Evolutionary conservation across 1,140 invertebrate genomes (phyloP), one percentile per base, ranked within the genome.

Genomic region (Hermetia illucens): DNA sequence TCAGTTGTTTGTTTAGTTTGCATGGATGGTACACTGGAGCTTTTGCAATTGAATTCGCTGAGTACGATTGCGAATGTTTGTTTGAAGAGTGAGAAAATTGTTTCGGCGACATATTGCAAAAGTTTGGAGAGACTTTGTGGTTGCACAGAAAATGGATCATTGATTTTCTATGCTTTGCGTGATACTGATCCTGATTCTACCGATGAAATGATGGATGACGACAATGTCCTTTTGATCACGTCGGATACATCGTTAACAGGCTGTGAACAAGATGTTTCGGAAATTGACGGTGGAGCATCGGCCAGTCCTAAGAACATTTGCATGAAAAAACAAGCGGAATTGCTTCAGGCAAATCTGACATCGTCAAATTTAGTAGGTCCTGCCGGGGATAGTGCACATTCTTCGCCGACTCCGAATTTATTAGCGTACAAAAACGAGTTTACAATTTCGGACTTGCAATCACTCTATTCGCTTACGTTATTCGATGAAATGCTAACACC

Each of bases 51-150:
- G 5, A 60, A 65, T 9, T 74, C 71, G 27, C 66, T 84, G 34
- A 72, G 70, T 44, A 67, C 69, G 6, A 54, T 79, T 5, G 71
- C 71, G 3, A 65, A 75, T 37, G 74, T 77, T 9, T 68, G 67
- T 46, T 63, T 77, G 21, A 72, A 77, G 1, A 68, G 69, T n/a
- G 67, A 72, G 21, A 74, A 72, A 47, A 84, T 84, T 49, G 70
- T 79, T 10, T 79, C 81, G 1, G 77, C 76, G 13, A 73, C 73
- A 4, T 86, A 82, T 57, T 86, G 82, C 51, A 78, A 74, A 15
- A 81, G 79, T 63, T 71, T 90, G 32, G 87, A 91, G 50, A 69
- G 84, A 36, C 61, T 93, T 15, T 91, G 87, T 58, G 79, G 77
- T 5, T 82, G 80, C 38, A 87, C 84, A 1, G 74, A 69, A 37